Evolutionary conservation across 2,797 vertebrate species (phyloP).

Genomic region (Ciconia nigra): DNA sequence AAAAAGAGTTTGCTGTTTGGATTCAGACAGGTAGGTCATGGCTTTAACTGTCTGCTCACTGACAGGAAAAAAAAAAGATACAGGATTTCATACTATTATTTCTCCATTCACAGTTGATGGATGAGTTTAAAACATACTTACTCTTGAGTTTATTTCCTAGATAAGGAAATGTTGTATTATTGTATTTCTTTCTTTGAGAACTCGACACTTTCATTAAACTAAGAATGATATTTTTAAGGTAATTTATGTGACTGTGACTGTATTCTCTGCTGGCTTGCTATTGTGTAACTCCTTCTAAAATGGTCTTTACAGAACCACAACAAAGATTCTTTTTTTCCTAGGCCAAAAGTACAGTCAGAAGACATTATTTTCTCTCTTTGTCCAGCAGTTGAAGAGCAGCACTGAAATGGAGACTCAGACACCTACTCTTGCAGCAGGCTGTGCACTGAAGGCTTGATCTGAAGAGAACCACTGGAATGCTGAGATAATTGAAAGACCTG

Average conservation of each 20-base stretch:
- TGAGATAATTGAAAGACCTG: constrained; percentile 3
- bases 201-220: not conserved
- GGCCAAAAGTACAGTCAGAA: not conserved
- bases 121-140: constrained; percentile 1
- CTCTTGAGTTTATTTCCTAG: not conserved
- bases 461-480: not conserved
- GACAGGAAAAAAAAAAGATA: not conserved
- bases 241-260: not conserved
- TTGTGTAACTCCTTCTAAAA: constrained; percentile 17
- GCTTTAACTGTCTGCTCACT: constrained; percentile 4
- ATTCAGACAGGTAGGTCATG: constrained; percentile 24
- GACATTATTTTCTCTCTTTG: not conserved
- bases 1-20: not conserved
- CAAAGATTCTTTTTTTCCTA: not conserved
- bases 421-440: not conserved
- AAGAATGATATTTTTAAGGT: not conserved
- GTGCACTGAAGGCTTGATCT: not conserved
- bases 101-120: not conserved
- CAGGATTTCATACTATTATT: not conserved
- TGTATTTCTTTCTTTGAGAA: not conserved
- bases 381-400: not conserved
- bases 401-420: not conserved
- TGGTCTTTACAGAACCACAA: not conserved
- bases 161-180: not conserved
- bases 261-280: not conserved